Evolutionary conservation across 1,140 invertebrate genomes (phyloP), one percentile per base, ranked within the genome.

Genomic region (Lepidurus apus): DNA sequence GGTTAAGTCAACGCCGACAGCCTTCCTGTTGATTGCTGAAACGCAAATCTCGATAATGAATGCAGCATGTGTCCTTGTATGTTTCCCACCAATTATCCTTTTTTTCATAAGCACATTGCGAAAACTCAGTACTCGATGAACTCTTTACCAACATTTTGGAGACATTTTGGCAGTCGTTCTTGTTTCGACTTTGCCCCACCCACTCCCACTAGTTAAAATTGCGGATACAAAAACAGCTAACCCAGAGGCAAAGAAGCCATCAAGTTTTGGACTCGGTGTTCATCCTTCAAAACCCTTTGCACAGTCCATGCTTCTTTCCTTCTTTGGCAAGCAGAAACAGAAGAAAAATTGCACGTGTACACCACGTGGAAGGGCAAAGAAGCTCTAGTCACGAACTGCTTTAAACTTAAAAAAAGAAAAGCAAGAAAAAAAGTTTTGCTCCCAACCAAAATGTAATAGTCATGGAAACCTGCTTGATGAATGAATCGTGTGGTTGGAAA

Each of bases 51-150:
- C 7, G 53, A 7, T 65, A 21, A 65, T 65, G 8, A 9, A 65
- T 65, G 53, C 53, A 65, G 53, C 53, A 65, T 65, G 53, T 65
- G 53, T 65, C 53, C 53, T 65, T 65, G 53, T 17, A 21, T 21
- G 53, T 9, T 65, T 17, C 21, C 21, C 53, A 9, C 53, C 21
- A 1, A 65, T 65, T 17, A 21, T 65, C 13, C 13, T 21, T 13
- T 65, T 65, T 65, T 21, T 3, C 8, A 21, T 34, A 34, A 21
- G 1, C 53, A 21, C 21, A 65, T 65, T 65, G 53, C 53, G 53
- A 65, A 65, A 65, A 13, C 21, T 13, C 8, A 5, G 47, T 65
- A 65, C 53, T 65, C 21, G 53, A 65, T 17, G 53, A 65, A 47
- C 45, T 47, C 45, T 47, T 47, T 17, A 47, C 45, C 6, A 47